phyloP scores from a whole-genome alignment of 2,797 vertebrate species.

The Spheniscus humboldti region DNA sequence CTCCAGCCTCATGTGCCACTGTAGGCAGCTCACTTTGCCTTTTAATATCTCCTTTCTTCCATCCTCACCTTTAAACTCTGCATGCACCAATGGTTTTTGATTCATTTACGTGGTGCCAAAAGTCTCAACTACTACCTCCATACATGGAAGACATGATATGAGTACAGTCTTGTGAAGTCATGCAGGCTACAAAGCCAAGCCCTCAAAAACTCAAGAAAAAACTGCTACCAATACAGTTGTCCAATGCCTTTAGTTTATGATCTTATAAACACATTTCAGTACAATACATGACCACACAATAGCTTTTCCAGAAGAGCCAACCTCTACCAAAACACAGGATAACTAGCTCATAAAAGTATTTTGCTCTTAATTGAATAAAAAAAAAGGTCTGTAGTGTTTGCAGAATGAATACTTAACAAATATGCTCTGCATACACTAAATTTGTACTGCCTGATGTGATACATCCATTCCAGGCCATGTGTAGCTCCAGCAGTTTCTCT shows the following conservation, averaged over 20 bases:
- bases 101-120: background rate
- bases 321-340: background rate
- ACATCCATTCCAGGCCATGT: background rate
- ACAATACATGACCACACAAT: background rate
- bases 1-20: background rate
- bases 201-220: background rate
- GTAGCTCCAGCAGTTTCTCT: background rate
- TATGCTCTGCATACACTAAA: background rate
- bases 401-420: background rate
- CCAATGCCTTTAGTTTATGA: background rate
- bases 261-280: background rate
- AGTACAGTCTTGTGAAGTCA: background rate
- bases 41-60: background rate
- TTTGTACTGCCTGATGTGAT: background rate
- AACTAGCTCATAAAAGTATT: background rate
- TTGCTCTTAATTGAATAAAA: background rate
- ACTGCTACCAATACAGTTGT: background rate
- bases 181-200: background rate
- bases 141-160: background rate
- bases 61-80: background rate
- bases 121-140: background rate
- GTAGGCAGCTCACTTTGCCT: background rate
- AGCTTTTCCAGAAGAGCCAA: background rate
- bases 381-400: background rate
- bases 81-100: background rate